Evolutionary conservation across 1,140 invertebrate species (phyloP), one percentile per base, ranked within the genome.

Genomic region (Pollicipes pollicipes): DNA sequence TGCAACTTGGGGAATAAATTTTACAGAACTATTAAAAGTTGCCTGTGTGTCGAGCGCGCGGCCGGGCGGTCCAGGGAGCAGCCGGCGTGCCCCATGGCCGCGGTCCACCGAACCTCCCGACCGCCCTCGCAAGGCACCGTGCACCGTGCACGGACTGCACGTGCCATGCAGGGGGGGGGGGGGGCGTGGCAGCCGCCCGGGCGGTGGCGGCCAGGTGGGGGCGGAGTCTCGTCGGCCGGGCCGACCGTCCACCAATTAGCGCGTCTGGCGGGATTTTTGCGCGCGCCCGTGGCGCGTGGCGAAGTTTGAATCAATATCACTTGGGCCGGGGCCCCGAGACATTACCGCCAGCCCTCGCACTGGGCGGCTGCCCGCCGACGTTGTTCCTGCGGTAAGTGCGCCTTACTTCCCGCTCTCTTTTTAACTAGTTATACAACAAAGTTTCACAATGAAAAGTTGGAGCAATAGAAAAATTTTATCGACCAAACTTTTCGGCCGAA

Each of bases 11-110:
- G 45, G 45, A 58, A 58, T 58, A 58, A 58, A 58, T 58, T 58
- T 58, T 58, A 58, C 45, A 58, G 45, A 58, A 58, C 45, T 58
- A 58, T 58, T 58, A 58, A 58, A 58, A 58, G 45, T 58, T 58
- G 45, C 24, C 45, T 24, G 13, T 21, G 13, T 10, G 45, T 58
- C 45, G 17, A 58, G 10, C 21, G 45, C 6, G 8, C 45, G 24
- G 35, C 17, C 17, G 17, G 35, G 32, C 32, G 4, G 32, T 4
- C 32, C 32, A 16, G 32, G 32, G 32, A 35, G 16, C 32, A 35
- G 32, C n/a, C n/a, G n/a, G n/a, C n/a, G n/a, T n/a, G n/a, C n/a
- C n/a, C n/a, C n/a, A n/a, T n/a, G n/a, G n/a, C n/a, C n/a, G n/a
- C n/a, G n/a, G n/a, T n/a, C n/a, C n/a, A n/a, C n/a, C n/a, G n/a